A percentile compares a stretch with the other conserved stretches of the same genome.
Conservation (phyloP, 2,888 invertebrate species). For the Erynnis tages region DNA sequence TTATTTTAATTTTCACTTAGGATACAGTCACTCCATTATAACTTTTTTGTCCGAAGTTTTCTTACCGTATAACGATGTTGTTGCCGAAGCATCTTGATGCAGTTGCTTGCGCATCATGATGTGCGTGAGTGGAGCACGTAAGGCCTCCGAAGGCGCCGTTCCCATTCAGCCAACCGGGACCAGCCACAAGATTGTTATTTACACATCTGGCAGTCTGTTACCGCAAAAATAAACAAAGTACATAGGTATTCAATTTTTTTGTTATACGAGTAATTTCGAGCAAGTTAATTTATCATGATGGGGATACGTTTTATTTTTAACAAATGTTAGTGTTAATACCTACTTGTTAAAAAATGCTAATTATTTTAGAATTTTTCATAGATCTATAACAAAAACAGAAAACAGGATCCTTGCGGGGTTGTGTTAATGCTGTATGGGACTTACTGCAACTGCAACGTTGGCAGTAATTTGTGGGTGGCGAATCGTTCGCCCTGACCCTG, state of each 20-base stretch:
- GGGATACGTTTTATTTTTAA: no score
- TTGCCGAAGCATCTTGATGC: slow-evolving; percentile 59
- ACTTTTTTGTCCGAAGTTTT: no score
- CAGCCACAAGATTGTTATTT: slow-evolving; percentile 48
- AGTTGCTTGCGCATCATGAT: slow-evolving; percentile 59
- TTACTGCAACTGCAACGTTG: slow-evolving; percentile 50
- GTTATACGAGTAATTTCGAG: no score
- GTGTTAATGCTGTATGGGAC: slow-evolving; percentile 30
- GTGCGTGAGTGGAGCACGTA: slow-evolving; percentile 58
- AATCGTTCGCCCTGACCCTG: slow-evolving; percentile 55
- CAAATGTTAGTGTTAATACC: no score
- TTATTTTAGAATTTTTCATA: no score
- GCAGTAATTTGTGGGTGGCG: slow-evolving; percentile 52
- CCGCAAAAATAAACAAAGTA: background rate
- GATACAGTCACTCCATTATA: no score
- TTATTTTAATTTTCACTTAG: background rate
- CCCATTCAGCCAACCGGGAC: slow-evolving; percentile 54
- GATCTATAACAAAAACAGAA: no score
- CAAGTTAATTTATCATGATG: no score
- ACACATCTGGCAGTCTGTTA: slow-evolving; percentile 59
- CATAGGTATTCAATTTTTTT: background rate
- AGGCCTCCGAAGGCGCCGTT: slow-evolving; percentile 58
- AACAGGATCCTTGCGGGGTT: background rate
- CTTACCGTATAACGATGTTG: slow-evolving; percentile 62
- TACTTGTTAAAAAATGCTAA: no score